These are phyloP conservation scores for Epirrhoe tristata DNA, from an alignment of 2,888 invertebrate genomes.

Conservation along the genomic window DNA sequence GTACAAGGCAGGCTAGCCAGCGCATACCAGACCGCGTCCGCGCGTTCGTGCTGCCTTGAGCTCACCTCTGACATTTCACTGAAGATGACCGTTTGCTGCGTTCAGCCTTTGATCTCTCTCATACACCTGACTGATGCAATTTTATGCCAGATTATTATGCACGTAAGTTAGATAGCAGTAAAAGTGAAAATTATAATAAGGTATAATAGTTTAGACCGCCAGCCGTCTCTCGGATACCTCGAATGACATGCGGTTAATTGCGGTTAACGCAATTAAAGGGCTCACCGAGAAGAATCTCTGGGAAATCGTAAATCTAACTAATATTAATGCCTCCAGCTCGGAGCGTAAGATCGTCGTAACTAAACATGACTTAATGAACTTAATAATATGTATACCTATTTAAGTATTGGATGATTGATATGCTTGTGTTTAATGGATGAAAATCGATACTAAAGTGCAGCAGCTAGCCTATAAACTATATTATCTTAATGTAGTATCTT, in stretches of 20 bases:
- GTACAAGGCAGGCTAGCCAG: slow-evolving; percentile 55
- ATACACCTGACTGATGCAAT: slow-evolving; percentile 67
- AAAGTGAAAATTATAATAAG: slow-evolving; percentile 67
- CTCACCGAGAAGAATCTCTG: slow-evolving; percentile 42
- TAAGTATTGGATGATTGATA: slow-evolving; percentile 15
- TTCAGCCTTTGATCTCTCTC: slow-evolving; percentile 74
- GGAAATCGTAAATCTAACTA: slow-evolving; percentile 25
- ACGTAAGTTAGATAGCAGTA: slow-evolving; percentile 60
- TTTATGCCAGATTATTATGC: slow-evolving; percentile 73
- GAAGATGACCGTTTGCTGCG: slow-evolving; percentile 73
- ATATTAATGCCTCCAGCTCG: slow-evolving; percentile 14
- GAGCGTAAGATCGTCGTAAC: slow-evolving; percentile 10
- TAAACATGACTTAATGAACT: slow-evolving; percentile 2
- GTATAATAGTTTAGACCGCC: slow-evolving; percentile 50
- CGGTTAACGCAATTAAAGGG: slow-evolving; percentile 60
- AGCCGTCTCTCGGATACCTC: slow-evolving; percentile 49
- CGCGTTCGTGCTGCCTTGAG: slow-evolving; percentile 45
- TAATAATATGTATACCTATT: background rate
- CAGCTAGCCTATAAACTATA: slow-evolving; percentile 17
- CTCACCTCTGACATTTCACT: slow-evolving; percentile 74
- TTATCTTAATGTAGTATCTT: slow-evolving; percentile 37
- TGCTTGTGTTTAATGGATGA: slow-evolving; percentile 6
- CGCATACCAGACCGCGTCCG: slow-evolving; percentile 65
- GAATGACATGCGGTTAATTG: slow-evolving; percentile 63
- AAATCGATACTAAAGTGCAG: slow-evolving; percentile 12